phyloP scores from a whole-genome alignment of 2,888 invertebrate species.

The Eupithecia dodoneata region DNA sequence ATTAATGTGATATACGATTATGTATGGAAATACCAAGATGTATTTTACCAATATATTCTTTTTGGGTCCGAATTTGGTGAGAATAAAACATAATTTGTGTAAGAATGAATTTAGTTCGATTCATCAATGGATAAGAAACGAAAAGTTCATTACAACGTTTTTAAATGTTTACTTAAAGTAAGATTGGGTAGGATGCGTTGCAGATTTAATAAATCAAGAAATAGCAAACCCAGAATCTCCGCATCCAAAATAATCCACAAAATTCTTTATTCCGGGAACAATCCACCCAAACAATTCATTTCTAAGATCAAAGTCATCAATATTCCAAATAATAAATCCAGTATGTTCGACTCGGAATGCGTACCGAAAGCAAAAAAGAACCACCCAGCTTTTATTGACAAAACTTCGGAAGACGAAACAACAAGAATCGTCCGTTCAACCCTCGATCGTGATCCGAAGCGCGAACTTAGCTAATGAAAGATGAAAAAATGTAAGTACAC shows the following conservation, averaged over 20 bases:
- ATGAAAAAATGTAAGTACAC: slow-evolving; percentile 76
- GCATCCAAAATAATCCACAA: slow-evolving; percentile 16
- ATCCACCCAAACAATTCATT: slow-evolving; percentile 28
- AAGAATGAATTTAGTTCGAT: neutral
- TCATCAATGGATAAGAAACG: too few species aligned
- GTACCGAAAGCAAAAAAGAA: slow-evolving; percentile 56
- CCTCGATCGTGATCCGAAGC: slow-evolving; percentile 81
- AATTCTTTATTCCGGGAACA: slow-evolving; percentile 28
- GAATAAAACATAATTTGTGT: neutral
- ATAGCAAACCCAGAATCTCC: slow-evolving; percentile 8
- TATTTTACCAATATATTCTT: neutral
- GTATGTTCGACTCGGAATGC: slow-evolving; percentile 48
- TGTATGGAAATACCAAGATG: neutral
- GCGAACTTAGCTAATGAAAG: slow-evolving; percentile 83
- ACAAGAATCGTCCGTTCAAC: slow-evolving; percentile 76
- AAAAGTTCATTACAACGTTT: neutral
- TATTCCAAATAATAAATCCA: slow-evolving; percentile 46
- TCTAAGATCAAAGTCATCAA: slow-evolving; percentile 45
- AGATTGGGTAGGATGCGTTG: neutral
- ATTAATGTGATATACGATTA: neutral
- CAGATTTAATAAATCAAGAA: slow-evolving; percentile 7
- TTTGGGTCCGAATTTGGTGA: neutral
- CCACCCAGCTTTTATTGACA: slow-evolving; percentile 79
- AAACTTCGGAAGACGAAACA: slow-evolving; percentile 80
- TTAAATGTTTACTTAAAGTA: neutral